A percentile compares a stretch with the other conserved stretches of the same genome.
Conservation (phyloP, 2,888 invertebrate genomes). For the Rambutsinella grinnellia region DNA sequence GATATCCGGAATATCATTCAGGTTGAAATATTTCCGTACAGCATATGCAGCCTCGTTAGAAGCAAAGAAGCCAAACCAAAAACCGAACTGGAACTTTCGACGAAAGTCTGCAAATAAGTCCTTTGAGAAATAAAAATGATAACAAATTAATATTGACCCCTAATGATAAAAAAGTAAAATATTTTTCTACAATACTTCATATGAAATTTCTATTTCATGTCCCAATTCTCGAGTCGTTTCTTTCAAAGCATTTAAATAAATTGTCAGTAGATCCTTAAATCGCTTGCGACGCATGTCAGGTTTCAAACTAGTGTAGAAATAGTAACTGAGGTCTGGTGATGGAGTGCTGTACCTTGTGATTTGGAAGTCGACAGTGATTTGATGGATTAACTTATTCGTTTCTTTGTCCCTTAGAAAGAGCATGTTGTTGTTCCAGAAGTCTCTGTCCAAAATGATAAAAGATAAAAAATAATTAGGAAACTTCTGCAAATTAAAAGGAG, state of each 20-base stretch:
- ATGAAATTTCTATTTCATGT: background rate
- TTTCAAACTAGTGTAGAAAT: background rate
- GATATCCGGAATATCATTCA: constrained; percentile 9
- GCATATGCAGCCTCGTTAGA: constrained; percentile 20
- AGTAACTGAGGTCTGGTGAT: background rate
- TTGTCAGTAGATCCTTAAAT: background rate
- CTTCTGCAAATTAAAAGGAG: background rate
- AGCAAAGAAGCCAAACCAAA: constrained; percentile 17
- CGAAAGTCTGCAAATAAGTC: constrained; percentile 36
- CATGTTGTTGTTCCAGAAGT: constrained; percentile 12
- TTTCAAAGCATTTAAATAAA: background rate
- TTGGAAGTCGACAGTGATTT: background rate
- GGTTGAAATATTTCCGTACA: constrained; percentile 35
- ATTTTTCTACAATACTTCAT: no score
- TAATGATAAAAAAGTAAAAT: no score
- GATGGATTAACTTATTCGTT: background rate
- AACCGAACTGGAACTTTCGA: constrained; percentile 35
- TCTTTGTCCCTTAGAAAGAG: background rate
- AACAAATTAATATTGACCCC: no score
- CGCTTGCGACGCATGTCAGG: background rate
- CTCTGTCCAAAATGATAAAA: no score
- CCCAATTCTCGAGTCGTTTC: background rate
- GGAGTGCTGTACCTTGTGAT: background rate
- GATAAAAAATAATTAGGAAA: no score
- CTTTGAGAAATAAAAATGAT: constrained; percentile 15